Evolutionary conservation across 2,888 invertebrate species (phyloP).

Genomic region (Lymantria monacha): DNA sequence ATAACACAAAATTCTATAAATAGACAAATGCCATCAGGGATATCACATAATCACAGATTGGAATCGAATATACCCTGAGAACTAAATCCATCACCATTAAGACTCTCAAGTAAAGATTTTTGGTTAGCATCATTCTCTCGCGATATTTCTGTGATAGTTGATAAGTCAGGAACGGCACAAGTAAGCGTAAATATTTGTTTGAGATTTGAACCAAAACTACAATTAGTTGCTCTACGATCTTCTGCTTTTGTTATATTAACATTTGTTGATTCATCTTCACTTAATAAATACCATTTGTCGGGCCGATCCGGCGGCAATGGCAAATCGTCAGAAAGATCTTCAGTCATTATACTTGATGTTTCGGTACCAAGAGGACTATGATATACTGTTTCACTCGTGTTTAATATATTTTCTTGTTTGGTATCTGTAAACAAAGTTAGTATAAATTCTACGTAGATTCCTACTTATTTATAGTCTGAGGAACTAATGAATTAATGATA

Average conservation of each 20-base stretch:
- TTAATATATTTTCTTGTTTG: conserved; percentile 21
- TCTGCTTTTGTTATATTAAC: conserved; percentile 27
- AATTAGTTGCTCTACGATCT: conserved; percentile 14
- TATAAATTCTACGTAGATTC: neutral
- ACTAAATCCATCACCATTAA: conserved; percentile 9
- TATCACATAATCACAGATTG: neutral
- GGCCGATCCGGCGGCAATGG: conserved; percentile 11
- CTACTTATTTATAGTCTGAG: too few relatives aligned
- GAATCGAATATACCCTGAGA: conserved; percentile 31
- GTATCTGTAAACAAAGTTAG: conserved; percentile 15
- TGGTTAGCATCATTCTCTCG: conserved; percentile 51
- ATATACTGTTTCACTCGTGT: conserved; percentile 28
- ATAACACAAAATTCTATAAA: neutral
- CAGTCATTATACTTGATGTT: conserved; percentile 59
- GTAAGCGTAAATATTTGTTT: conserved; percentile 61
- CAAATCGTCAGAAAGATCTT: conserved; percentile 58
- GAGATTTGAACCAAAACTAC: conserved; percentile 49
- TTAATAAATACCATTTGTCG: conserved; percentile 61
- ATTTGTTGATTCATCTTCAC: conserved; percentile 62
- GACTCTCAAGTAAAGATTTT: conserved; percentile 34
- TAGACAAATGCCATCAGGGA: neutral
- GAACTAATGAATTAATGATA: too few relatives aligned
- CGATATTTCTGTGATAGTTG: conserved; percentile 68
- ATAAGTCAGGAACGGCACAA: conserved; percentile 66
- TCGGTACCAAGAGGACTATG: conserved; percentile 34